Percentiles rank a stretch among this genome's conserved stretches.
phyloP scores from a whole-genome alignment of 2,113 vertebrate genomes.

The Indicator indicator region DNA sequence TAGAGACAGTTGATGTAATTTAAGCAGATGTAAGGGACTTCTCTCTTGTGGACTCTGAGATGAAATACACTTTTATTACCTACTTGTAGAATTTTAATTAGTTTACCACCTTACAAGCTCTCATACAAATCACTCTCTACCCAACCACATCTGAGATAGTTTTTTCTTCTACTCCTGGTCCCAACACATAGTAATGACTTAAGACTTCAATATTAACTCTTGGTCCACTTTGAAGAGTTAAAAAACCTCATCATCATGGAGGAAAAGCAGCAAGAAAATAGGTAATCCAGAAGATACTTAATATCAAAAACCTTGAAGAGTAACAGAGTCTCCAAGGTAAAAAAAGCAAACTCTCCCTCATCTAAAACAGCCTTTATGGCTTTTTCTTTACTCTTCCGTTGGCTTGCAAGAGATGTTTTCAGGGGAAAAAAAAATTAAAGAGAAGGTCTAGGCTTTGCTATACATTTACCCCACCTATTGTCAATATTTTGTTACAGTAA shows the following conservation, averaged over 20 bases:
- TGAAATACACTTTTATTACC: neutral
- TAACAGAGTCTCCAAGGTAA: neutral
- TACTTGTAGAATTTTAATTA: neutral
- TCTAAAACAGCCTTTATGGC: neutral
- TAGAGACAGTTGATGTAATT: neutral
- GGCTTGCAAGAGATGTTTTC: neutral
- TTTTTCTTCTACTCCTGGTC: neutral
- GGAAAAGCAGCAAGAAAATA: neutral
- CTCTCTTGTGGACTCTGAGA: neutral
- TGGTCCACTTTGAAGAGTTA: neutral
- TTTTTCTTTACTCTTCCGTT: neutral
- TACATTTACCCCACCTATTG: neutral
- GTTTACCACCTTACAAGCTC: neutral
- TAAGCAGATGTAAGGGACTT: neutral
- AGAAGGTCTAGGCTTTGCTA: neutral
- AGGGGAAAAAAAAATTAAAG: neutral
- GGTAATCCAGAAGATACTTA: neutral
- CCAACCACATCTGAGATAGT: neutral
- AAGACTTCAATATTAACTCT: neutral
- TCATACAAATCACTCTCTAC: neutral
- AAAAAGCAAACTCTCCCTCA: neutral
- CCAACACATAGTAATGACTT: neutral
- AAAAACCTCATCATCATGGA: neutral
- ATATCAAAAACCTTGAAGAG: neutral
- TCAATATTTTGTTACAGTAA: neutral